Evolutionary conservation across 1,140 invertebrate genomes (phyloP).

Genomic region (Penaeus indicus): DNA sequence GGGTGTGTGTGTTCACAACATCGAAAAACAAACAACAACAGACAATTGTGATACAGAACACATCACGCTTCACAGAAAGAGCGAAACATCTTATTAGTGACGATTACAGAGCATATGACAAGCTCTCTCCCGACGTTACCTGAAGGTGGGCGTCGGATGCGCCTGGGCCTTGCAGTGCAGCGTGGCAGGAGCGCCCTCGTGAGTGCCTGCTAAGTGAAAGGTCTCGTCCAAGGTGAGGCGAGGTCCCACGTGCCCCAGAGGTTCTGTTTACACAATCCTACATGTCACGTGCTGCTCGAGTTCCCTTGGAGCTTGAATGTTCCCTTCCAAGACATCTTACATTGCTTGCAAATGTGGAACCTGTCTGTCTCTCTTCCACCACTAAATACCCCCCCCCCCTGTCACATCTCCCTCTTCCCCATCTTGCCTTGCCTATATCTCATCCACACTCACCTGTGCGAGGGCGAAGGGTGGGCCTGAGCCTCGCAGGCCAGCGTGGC

Average conservation of each 20-base stretch:
- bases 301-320: neutral
- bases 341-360: no score
- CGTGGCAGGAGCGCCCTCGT: no score
- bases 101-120: neutral
- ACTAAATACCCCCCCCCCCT: neutral
- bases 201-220: constrained; percentile 3
- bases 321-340: no score
- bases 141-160: no score
- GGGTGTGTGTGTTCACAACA: no score
- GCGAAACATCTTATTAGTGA: no score
- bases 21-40: no score
- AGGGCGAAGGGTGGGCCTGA: constrained; percentile 78
- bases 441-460: constrained; percentile 74
- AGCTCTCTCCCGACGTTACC: neutral
- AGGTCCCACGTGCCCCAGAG: constrained; percentile 60
- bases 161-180: no score
- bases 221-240: constrained; percentile 54
- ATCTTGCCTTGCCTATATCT: neutral
- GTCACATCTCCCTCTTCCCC: neutral
- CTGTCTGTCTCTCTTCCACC: no score
- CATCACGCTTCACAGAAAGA: no score
- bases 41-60: no score
- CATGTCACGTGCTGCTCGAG: neutral
- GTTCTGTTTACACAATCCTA: constrained; percentile 44
- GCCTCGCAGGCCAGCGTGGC: constrained; percentile 76